A percentile compares a stretch with the other conserved stretches of the same genome.
Evolutionary conservation across 92 coral and sea anemone genomes (phyloP).

Genomic region (Scolanthus callimorphus): DNA sequence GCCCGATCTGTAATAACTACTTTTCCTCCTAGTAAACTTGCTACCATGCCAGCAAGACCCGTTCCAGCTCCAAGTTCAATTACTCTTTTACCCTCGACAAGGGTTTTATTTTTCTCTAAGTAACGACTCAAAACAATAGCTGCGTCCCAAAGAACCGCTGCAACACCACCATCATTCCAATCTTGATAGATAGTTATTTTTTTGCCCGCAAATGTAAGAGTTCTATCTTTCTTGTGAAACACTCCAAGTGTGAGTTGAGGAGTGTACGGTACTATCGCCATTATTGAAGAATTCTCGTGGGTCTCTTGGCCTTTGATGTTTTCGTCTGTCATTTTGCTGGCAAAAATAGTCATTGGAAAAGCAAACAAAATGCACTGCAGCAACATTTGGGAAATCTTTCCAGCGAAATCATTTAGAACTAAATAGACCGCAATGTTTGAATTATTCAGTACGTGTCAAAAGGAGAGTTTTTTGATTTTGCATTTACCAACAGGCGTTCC

Average conservation of each 20-base stretch:
- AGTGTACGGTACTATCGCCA: slow-evolving; percentile 81
- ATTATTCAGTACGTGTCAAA: too few relatives aligned
- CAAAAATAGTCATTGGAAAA: background rate
- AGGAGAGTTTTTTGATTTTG: too few relatives aligned
- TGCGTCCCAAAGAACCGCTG: slow-evolving; percentile 99
- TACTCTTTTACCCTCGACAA: slow-evolving; percentile 55
- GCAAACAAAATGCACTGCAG: background rate
- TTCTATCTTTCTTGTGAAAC: slow-evolving; percentile 63
- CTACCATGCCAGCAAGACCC: slow-evolving; percentile 88
- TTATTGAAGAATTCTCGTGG: slow-evolving; percentile 8
- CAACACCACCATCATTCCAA: slow-evolving; percentile 94
- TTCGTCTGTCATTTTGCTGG: too few relatives aligned
- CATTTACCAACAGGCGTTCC: slow-evolving; percentile 65
- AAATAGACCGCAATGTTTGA: too few relatives aligned
- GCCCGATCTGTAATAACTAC: slow-evolving; percentile 80
- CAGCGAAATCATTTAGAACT: too few relatives aligned
- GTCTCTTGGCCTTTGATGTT: too few relatives aligned
- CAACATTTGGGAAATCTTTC: background rate
- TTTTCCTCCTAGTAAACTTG: slow-evolving; percentile 78
- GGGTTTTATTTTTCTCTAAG: slow-evolving; percentile 53
- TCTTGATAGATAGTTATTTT: slow-evolving; percentile 70
- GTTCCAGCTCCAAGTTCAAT: slow-evolving; percentile 98
- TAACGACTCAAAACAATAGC: slow-evolving; percentile 82
- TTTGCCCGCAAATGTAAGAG: slow-evolving; percentile 76
- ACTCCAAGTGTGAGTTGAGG: slow-evolving; percentile 58